Conservation (phyloP, 2,113 vertebrate species). For the Pangasianodon gigas region DNA sequence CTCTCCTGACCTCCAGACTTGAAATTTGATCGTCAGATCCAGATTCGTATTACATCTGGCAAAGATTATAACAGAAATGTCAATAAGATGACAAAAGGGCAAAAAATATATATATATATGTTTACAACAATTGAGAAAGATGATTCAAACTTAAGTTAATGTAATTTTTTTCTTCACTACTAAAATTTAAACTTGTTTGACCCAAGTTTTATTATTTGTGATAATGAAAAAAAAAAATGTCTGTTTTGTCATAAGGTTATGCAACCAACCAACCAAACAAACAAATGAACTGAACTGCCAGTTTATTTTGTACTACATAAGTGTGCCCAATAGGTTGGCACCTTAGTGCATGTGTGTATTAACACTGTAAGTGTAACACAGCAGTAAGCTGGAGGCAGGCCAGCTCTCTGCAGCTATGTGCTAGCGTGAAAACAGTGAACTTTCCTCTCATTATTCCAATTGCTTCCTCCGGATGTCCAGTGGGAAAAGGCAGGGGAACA, state of each 20-base stretch:
- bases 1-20: not conserved
- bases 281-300: too few species aligned
- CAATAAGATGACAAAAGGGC: not conserved
- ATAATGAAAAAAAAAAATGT: not conserved
- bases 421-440: slow-evolving; percentile 40
- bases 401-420: slow-evolving; percentile 9
- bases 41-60: not conserved
- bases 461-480: slow-evolving; percentile 48
- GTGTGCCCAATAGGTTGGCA: not conserved
- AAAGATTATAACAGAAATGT: not conserved
- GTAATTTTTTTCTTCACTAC: not conserved
- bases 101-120: not conserved
- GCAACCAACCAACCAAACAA: not conserved
- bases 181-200: not conserved
- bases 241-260: not conserved
- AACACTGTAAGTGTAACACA: slow-evolving; percentile 22
- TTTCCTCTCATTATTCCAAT: slow-evolving; percentile 42
- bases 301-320: not conserved
- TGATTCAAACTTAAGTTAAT: not conserved
- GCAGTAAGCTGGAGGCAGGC: slow-evolving; percentile 26
- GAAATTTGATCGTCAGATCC: not conserved
- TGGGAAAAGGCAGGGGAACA: slow-evolving; percentile 16
- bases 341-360: slow-evolving; percentile 10
- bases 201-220: not conserved
- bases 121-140: not conserved